A percentile compares a stretch with the other conserved stretches of the same genome.
These are phyloP conservation scores for Phaethon lepturus DNA, from an alignment of 2,113 vertebrate species.

Conservation along the genomic window DNA sequence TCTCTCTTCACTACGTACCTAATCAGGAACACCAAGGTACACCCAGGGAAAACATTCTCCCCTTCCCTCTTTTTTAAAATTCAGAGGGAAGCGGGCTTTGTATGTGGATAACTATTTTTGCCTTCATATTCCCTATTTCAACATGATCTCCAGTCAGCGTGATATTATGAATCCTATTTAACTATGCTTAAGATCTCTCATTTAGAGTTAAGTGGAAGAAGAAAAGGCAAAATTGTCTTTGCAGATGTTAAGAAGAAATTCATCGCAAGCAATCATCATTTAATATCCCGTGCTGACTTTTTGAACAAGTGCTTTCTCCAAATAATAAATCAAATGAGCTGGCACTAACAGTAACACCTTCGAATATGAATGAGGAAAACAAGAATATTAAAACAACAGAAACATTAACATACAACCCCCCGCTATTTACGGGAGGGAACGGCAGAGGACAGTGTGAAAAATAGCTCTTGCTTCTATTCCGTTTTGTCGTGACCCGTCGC, in stretches of 20 bases:
- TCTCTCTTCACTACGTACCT: background rate
- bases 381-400: constrained; percentile 82
- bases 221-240: constrained; percentile 84
- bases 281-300: constrained; percentile 82
- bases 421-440: constrained; percentile 36
- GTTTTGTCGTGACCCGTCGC: background rate
- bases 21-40: background rate
- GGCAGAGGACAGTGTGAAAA: constrained; percentile 57
- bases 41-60: background rate
- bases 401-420: constrained; percentile 78
- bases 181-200: constrained; percentile 80
- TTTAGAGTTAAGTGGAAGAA: constrained; percentile 81
- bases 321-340: constrained; percentile 85
- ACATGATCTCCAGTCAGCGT: constrained; percentile 67
- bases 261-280: constrained; percentile 82
- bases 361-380: constrained; percentile 83
- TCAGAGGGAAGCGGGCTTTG: background rate
- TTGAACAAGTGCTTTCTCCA: constrained; percentile 81
- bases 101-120: constrained; percentile 34
- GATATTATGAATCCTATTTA: constrained; percentile 77
- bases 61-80: background rate
- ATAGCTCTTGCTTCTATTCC: constrained; percentile 19
- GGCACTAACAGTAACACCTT: constrained; percentile 79
- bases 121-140: constrained; percentile 63
- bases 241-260: constrained; percentile 83